phyloP scores from a whole-genome alignment of 2,797 vertebrate genomes.

The Gymnopithys bicolor region DNA sequence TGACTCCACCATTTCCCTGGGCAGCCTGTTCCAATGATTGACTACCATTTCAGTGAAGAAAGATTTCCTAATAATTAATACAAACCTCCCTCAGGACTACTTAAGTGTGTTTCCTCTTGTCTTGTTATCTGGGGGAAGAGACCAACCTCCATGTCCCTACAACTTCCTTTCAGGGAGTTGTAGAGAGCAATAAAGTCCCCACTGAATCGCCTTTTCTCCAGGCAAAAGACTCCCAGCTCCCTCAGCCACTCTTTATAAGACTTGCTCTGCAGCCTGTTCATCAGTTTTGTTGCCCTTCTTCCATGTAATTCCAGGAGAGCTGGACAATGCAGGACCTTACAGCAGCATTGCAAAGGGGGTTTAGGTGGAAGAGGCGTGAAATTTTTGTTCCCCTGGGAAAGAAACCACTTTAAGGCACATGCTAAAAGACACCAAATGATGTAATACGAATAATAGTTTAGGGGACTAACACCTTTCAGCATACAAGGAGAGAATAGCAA shows the following conservation, averaged over 20 bases:
- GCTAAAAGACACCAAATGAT: not conserved
- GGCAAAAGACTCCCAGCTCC: not conserved
- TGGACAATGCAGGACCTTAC: not conserved
- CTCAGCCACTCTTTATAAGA: not conserved
- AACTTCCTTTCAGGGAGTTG: not conserved
- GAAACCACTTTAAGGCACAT: not conserved
- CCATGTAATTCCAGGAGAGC: not conserved
- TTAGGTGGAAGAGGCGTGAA: not conserved
- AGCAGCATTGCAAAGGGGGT: not conserved
- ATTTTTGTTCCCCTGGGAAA: not conserved
- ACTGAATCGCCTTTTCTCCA: not conserved
- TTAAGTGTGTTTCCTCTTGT: not conserved
- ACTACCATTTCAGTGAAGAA: not conserved
- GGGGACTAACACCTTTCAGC: not conserved
- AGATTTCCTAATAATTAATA: not conserved
- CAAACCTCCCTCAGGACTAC: not conserved
- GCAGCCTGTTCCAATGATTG: not conserved
- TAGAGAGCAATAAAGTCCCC: not conserved
- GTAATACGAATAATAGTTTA: not conserved
- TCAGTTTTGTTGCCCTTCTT: not conserved
- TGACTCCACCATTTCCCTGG: not conserved
- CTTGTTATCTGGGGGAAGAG: not conserved
- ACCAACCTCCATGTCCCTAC: accelerated
- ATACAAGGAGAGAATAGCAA: not conserved
- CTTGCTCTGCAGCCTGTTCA: not conserved